These are phyloP conservation scores for Eulimnadia texana DNA, from an alignment of 1,140 invertebrate genomes.

Conservation along the genomic window DNA sequence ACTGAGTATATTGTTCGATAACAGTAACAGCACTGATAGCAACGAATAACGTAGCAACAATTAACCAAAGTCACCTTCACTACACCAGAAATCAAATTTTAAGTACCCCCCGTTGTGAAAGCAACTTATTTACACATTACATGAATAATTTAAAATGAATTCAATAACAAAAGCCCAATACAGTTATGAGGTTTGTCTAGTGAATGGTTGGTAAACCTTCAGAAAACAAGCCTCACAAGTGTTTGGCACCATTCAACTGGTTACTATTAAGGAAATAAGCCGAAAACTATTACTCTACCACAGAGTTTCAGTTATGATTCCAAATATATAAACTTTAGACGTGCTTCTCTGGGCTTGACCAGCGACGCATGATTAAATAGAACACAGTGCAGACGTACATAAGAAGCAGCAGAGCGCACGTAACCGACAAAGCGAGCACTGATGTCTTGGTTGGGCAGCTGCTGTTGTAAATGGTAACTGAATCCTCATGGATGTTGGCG, in stretches of 20 bases:
- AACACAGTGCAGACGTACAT: slow-evolving; percentile 77
- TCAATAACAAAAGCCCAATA: too few species aligned
- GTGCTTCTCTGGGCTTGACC: slow-evolving; percentile 64
- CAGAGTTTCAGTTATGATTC: neutral
- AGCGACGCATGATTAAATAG: slow-evolving; percentile 82
- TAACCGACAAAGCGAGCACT: slow-evolving; percentile 70
- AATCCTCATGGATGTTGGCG: slow-evolving; percentile 9
- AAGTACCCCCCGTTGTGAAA: too few species aligned
- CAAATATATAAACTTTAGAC: too few species aligned
- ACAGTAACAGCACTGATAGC: too few species aligned
- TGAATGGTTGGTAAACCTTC: slow-evolving; percentile 1
- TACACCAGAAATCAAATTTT: too few species aligned
- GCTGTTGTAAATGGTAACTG: slow-evolving; percentile 13
- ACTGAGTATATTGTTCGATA: too few species aligned
- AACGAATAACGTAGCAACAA: too few species aligned
- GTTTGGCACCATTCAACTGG: neutral
- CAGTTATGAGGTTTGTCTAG: neutral
- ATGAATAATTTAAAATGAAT: too few species aligned
- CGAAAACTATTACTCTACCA: neutral
- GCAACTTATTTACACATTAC: too few species aligned
- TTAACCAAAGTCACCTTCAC: too few species aligned
- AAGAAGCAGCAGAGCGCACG: slow-evolving; percentile 73
- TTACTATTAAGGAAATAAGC: neutral
- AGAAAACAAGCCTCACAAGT: neutral
- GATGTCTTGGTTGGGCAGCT: slow-evolving; percentile 81